Conservation (phyloP, 2,888 invertebrate species). For the Plebejus anna region DNA sequence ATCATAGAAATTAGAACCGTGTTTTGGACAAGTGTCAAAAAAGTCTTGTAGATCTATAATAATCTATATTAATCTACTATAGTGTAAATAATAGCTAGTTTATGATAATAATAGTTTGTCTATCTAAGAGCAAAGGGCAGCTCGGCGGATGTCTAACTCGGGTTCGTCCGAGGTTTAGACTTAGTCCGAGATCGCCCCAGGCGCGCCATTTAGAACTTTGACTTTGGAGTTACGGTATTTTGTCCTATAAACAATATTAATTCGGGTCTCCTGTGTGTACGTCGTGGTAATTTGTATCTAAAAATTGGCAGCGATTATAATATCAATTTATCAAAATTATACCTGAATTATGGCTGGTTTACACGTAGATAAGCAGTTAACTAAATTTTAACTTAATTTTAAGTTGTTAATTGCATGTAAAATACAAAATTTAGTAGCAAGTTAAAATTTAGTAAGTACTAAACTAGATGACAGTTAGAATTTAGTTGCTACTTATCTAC, state of each 20-base stretch:
- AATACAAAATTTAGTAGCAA: too few species aligned
- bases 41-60: neutral
- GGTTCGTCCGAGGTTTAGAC: neutral
- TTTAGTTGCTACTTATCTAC: too few species aligned
- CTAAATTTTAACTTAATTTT: too few species aligned
- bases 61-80: neutral
- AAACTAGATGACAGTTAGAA: too few species aligned
- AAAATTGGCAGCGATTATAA: neutral
- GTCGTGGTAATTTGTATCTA: neutral
- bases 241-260: constrained; percentile 14
- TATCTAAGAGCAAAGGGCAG: neutral
- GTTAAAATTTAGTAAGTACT: too few species aligned
- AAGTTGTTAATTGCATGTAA: too few species aligned
- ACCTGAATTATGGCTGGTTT: neutral
- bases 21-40: neutral
- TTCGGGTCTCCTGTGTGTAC: neutral
- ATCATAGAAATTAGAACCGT: too few species aligned
- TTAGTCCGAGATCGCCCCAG: neutral
- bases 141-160: neutral
- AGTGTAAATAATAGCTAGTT: neutral
- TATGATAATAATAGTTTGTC: neutral
- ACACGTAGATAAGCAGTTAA: too few species aligned
- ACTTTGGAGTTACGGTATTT: neutral
- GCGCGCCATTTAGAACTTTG: constrained; percentile 2
- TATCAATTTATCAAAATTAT: neutral